phyloP scores from a whole-genome alignment of 2,888 invertebrate species.

The Morpho achilles region DNA sequence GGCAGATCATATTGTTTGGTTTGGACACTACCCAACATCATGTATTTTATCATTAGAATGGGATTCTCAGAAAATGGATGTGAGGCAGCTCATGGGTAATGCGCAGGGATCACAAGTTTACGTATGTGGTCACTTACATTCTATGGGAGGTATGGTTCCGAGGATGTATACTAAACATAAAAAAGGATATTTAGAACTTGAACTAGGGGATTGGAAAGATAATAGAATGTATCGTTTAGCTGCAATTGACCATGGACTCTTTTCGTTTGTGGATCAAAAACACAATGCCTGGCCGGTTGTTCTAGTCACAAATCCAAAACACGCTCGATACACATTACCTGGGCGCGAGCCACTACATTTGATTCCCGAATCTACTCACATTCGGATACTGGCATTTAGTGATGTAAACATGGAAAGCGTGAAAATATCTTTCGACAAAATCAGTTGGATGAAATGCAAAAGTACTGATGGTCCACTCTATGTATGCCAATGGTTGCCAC shows the following conservation, averaged over 20 bases:
- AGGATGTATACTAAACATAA: slow-evolving; percentile 93
- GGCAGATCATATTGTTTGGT: slow-evolving; percentile 77
- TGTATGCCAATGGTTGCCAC: slow-evolving; percentile 85
- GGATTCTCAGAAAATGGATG: slow-evolving; percentile 62
- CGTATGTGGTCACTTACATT: slow-evolving; percentile 94
- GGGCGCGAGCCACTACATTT: slow-evolving; percentile 84
- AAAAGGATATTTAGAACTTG: slow-evolving; percentile 90
- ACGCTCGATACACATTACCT: slow-evolving; percentile 86
- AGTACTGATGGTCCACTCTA: slow-evolving; percentile 84
- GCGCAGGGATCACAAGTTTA: slow-evolving; percentile 84
- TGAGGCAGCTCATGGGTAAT: slow-evolving; percentile 80
- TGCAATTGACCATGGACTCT: slow-evolving; percentile 93
- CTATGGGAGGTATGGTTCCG: slow-evolving; percentile 87
- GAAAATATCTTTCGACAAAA: slow-evolving; percentile 82
- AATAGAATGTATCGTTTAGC: slow-evolving; percentile 90
- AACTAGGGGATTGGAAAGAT: slow-evolving; percentile 95
- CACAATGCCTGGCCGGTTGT: slow-evolving; percentile 90
- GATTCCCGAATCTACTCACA: slow-evolving; percentile 85
- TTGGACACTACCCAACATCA: slow-evolving; percentile 96
- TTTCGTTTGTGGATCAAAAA: slow-evolving; percentile 89
- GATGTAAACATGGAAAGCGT: slow-evolving; percentile 81
- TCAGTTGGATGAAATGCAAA: slow-evolving; percentile 81
- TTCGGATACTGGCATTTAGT: slow-evolving; percentile 90
- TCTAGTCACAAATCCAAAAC: slow-evolving; percentile 94
- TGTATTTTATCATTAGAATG: slow-evolving; percentile 84